Base-by-base conservation (phyloP, 2,113 vertebrate genomes). In the Brachypteracias leptosomus region DNA sequence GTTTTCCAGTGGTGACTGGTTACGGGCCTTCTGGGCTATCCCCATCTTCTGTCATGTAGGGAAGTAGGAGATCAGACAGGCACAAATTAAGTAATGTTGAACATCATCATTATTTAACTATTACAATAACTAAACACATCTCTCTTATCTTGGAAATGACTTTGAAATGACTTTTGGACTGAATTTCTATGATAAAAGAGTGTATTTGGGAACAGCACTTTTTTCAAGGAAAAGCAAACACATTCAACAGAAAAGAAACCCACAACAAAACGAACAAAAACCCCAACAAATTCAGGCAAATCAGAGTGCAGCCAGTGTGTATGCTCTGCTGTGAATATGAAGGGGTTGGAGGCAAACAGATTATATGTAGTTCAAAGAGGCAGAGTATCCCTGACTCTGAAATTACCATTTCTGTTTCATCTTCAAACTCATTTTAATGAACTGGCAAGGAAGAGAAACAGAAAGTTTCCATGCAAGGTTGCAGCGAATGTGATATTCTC, bases 321-420 rank as follows among this genome's bases (percentile, higher is more conserved):
- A 46, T 40, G 54, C 28, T 81, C 46, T 71, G 72, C 78, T 87
- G 59, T 51, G 85, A 88, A 93, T 91, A 85, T n/a, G 78, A 82
- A 95, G 70, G 25, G 33, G 49, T 28, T 44, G 35, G 40, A 85
- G 14, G 63, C 76, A 96, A 95, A 88, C 46, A 90, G 81, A 97
- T 90, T 88, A 87, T 42, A 67, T 1, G 6, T 15, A 85, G 93
- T 93, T 97, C 93, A 93, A 97, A 97, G 85, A 57, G 79, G 70
- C 59, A 94, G 19, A 16, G 31, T 58, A 73, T 54, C 62, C 79
- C 52, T 85, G 86, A 75, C 95, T 97, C 95, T 81, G 73, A 97
- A 96, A 95, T 94, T 75, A 84, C 78, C 40, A 73, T 80, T 91
- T 93, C 87, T 76, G 76, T 95, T 97, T 96, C 91, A 95, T 91